Percentiles rank a stretch among this genome's conserved stretches.
Conservation (phyloP, 2,113 vertebrate genomes). For the Machaerirhynchus nigripectus region DNA sequence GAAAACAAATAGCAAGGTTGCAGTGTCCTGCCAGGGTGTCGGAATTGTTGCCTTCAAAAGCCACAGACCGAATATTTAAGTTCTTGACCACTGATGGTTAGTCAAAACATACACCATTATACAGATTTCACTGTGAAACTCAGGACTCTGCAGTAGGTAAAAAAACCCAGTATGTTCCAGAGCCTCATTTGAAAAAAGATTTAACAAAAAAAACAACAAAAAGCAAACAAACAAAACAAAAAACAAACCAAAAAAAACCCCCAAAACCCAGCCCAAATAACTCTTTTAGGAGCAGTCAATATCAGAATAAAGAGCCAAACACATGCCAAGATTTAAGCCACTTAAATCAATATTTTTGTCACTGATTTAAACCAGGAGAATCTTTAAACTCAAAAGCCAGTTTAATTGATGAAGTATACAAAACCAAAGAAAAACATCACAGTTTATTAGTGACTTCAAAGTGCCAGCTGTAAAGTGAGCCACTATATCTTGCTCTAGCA, state of each 20-base stretch:
- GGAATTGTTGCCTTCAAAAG: background rate
- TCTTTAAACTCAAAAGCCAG: background rate
- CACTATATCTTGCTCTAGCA: background rate
- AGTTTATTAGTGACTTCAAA: background rate
- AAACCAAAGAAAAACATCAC: background rate
- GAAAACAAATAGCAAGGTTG: background rate
- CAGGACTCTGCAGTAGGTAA: background rate
- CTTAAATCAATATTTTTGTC: constrained; percentile 29
- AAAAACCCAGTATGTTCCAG: background rate
- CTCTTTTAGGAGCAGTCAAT: background rate
- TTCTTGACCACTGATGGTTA: background rate
- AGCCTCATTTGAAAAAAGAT: background rate
- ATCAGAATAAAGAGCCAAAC: background rate
- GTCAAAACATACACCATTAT: background rate
- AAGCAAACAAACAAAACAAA: background rate
- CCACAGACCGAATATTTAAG: background rate
- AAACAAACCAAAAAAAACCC: background rate
- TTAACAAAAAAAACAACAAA: background rate
- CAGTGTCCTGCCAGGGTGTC: background rate
- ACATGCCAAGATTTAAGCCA: background rate
- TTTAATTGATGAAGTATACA: constrained; percentile 13
- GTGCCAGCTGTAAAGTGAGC: background rate
- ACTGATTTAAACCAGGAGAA: constrained; percentile 27
- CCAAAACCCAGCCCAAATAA: background rate
- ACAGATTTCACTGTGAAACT: background rate